Base-by-base conservation (phyloP, 35 echinoderm and acorn worm genomes). In the Heliocidaris erythrogramma region DNA sequence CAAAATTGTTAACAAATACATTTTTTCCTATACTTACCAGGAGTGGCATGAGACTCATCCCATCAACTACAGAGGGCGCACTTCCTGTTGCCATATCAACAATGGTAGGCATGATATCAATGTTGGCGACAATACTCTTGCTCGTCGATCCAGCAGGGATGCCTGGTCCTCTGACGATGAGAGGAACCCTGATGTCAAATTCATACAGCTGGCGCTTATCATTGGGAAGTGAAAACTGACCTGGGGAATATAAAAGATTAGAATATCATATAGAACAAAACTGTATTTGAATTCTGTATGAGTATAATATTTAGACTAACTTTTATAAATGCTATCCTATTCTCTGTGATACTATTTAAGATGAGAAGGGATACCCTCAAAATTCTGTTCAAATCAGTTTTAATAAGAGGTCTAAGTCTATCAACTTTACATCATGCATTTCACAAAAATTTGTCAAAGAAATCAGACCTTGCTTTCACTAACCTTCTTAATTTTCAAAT, bases 121-220 rank as follows among this genome's bases (percentile, higher is more conserved):
- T 97, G 86, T 96, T 99, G 30, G 96, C 27, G 27, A 96, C 98
- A 6, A 96, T 92, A 14, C 97, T 52, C 29, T 93, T 53, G 69
- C 93, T 96, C 0, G 93, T 86, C 2, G 96, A 95, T 32, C 94
- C 95, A 16, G 94, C 85, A 21, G 96, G 89, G 11, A 99, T 95
- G 5, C 96, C 96, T 27, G 98, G 98, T 9, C 98, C 98, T 48
- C 98, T 78, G 53, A 99, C 94, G 87, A 99, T 95, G 9, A 99
- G 96, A 4, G 98, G 98, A 7, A 99, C 96, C 18, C 98, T 94
- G 85, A 99, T 97, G 88, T 99, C 98, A 97, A 99, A 99, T 59
- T 99, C 98, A 85, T 99, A 99, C 52, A 99, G 88, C 69, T 99
- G 98, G 9, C 98, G 94, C 94, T 99, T 99, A 48, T 99, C 98